Conservation (phyloP, 1,140 invertebrate species). For the Bombus waltoni region DNA sequence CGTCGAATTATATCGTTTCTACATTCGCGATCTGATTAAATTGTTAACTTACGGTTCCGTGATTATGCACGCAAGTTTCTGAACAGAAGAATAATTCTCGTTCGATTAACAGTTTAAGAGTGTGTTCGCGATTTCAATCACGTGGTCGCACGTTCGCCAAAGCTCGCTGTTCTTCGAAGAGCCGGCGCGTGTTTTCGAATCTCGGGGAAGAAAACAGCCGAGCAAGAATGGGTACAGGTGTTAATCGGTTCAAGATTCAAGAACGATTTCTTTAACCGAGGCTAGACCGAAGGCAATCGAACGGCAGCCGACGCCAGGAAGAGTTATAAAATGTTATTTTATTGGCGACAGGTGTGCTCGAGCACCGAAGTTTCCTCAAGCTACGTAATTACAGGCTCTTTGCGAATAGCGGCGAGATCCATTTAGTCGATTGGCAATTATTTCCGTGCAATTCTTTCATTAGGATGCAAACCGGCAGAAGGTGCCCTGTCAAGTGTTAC, state of each 20-base stretch:
- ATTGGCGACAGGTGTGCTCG: conserved; percentile 42
- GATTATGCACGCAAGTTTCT: no score
- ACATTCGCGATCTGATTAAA: no score
- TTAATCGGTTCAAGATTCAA: conserved; percentile 16
- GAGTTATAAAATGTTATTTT: conserved; percentile 47
- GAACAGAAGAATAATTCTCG: no score
- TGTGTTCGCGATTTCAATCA: background rate
- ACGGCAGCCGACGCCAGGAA: background rate
- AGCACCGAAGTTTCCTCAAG: conserved; percentile 5
- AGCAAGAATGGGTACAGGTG: background rate
- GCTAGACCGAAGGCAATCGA: background rate
- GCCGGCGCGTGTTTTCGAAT: background rate
- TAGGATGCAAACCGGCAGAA: conserved; percentile 34
- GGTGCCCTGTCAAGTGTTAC: conserved; percentile 23
- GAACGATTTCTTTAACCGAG: background rate
- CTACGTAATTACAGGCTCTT: conserved; percentile 43
- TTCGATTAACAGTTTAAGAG: background rate
- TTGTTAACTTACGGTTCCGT: no score
- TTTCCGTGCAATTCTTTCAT: conserved; percentile 33
- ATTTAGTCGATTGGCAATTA: conserved; percentile 48
- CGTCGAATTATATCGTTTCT: no score
- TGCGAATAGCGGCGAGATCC: conserved; percentile 36
- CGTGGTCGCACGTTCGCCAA: background rate
- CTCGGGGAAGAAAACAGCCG: background rate
- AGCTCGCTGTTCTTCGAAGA: background rate